Percentiles rank a stretch among this genome's conserved stretches.
These are phyloP conservation scores for Abramis brama DNA, from an alignment of 2,113 vertebrate species.

Conservation along the genomic window DNA sequence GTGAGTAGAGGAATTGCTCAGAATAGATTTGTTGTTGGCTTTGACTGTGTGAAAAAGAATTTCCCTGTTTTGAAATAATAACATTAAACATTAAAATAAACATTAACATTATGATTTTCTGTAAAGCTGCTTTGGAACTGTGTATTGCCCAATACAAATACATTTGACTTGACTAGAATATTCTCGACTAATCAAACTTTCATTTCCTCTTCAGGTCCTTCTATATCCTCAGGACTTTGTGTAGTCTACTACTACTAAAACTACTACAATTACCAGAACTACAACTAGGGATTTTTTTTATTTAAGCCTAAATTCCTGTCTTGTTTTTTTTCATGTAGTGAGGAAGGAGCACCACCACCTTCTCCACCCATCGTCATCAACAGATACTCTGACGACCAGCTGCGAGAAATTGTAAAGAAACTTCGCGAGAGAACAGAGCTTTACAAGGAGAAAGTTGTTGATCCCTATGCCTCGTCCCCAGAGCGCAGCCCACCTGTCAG, in stretches of 20 bases:
- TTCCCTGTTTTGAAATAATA: not conserved
- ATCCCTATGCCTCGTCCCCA: conserved; percentile 81
- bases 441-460: conserved; percentile 78
- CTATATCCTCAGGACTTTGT: not conserved
- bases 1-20: not conserved
- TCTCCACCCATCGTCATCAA: conserved; percentile 66
- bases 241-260: not conserved
- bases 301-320: not conserved
- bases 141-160: not conserved
- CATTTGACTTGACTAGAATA: not conserved
- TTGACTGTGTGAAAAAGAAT: not conserved
- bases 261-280: not conserved
- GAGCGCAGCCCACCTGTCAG: conserved; percentile 83
- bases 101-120: not conserved
- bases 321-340: conserved; percentile 57
- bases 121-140: not conserved
- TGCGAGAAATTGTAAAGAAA: conserved; percentile 70
- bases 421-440: conserved; percentile 72
- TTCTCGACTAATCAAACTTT: not conserved
- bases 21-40: not conserved
- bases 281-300: not conserved
- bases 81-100: not conserved
- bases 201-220: not conserved
- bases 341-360: conserved; percentile 16
- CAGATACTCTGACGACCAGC: conserved; percentile 71